Evolutionary conservation across 2,888 invertebrate species (phyloP).

Genomic region (Rosalia funebris): DNA sequence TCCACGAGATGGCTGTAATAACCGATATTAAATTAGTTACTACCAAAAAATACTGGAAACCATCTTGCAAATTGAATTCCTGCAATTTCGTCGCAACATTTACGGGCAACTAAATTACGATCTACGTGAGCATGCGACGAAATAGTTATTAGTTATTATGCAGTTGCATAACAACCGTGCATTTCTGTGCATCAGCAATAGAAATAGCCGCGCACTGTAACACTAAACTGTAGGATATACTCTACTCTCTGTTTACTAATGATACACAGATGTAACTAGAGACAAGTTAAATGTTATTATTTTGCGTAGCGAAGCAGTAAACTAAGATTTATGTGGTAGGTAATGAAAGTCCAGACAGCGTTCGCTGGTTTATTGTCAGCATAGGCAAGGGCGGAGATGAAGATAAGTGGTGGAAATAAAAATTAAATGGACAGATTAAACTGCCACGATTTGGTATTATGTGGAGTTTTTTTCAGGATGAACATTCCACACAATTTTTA

Average conservation of each 20-base stretch:
- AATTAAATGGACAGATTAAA: slow-evolving; percentile 12
- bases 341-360: slow-evolving; percentile 49
- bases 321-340: slow-evolving; percentile 48
- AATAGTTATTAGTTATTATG: slow-evolving; percentile 15
- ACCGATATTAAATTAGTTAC: too few relatives aligned
- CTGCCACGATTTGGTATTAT: background rate
- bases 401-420: slow-evolving; percentile 7
- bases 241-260: slow-evolving; percentile 23
- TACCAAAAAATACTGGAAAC: too few relatives aligned
- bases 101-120: background rate
- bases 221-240: slow-evolving; percentile 3
- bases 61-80: background rate
- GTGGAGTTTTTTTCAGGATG: too few relatives aligned
- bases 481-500: too few relatives aligned
- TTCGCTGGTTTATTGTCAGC: slow-evolving; percentile 19
- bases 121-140: background rate
- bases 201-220: background rate
- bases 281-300: slow-evolving; percentile 37
- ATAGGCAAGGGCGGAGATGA: slow-evolving; percentile 11
- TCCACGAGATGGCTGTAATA: too few relatives aligned
- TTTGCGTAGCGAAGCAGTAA: slow-evolving; percentile 38
- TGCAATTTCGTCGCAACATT: background rate
- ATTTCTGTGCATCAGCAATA: slow-evolving; percentile 9
- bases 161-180: background rate
- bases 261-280: slow-evolving; percentile 26